Percentiles rank a stretch among this genome's conserved stretches.
These are phyloP conservation scores for Paramormyrops kingsleyae DNA, from an alignment of 2,113 vertebrate genomes.

Conservation along the genomic window DNA sequence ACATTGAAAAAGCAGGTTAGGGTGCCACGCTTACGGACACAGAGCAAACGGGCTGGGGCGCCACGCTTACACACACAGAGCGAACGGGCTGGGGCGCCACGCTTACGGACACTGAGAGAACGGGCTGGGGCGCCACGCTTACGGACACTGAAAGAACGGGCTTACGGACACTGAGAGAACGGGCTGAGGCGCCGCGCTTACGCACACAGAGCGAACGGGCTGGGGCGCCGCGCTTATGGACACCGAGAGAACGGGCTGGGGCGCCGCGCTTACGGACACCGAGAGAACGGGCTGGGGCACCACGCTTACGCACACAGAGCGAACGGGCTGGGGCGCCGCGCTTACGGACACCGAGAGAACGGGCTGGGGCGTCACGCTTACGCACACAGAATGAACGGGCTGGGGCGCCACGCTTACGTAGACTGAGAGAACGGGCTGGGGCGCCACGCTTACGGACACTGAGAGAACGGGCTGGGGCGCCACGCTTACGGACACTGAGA, in stretches of 20 bases:
- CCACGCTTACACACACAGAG: neutral
- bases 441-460: no score
- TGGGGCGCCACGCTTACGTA: neutral
- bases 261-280: neutral
- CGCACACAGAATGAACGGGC: no score
- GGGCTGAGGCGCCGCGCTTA: no score
- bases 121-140: neutral
- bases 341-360: neutral
- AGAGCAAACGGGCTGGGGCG: neutral
- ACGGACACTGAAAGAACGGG: neutral
- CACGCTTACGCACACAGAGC: neutral
- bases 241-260: neutral
- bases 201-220: neutral
- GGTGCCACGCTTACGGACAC: no score
- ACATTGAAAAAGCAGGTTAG: no score
- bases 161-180: neutral
- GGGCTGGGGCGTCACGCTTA: neutral
- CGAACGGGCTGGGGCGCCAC: neutral
- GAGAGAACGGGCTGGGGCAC: neutral
- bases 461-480: neutral
- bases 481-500: neutral
- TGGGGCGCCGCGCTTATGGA: neutral
- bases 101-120: neutral
- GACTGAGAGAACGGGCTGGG: neutral
- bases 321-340: neutral